Conservation (phyloP, 37 sponge, comb jelly and placozoan species). For the Corticium candelabrum region DNA sequence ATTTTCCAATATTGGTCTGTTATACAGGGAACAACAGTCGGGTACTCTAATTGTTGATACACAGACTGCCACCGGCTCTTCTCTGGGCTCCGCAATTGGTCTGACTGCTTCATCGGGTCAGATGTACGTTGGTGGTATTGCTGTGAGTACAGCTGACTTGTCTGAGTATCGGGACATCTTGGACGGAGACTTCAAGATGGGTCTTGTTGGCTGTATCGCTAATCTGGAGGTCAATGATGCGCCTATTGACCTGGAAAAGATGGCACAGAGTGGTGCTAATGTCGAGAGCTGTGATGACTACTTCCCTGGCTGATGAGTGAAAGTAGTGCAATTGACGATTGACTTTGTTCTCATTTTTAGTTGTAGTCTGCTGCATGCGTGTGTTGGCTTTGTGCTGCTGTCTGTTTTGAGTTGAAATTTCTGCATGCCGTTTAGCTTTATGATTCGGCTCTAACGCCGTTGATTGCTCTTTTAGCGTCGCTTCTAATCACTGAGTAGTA, state of each 20-base stretch:
- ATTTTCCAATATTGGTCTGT: too few relatives aligned
- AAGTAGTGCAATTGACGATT: background rate
- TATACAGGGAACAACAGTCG: background rate
- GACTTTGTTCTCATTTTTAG: background rate
- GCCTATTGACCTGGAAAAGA: background rate
- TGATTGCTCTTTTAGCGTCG: too few relatives aligned
- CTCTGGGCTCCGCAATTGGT: background rate
- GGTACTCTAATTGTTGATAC: background rate
- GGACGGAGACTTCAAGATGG: background rate
- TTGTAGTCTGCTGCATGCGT: too few relatives aligned
- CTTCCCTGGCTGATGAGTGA: background rate
- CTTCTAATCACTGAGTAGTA: too few relatives aligned
- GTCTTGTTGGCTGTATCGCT: background rate
- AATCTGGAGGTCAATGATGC: background rate
- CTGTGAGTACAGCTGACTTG: background rate
- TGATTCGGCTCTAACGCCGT: too few relatives aligned
- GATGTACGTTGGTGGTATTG: background rate
- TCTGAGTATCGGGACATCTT: background rate
- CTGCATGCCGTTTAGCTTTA: too few relatives aligned
- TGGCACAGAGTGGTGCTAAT: background rate
- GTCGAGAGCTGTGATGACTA: background rate
- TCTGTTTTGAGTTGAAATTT: too few relatives aligned
- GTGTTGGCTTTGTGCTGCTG: too few relatives aligned
- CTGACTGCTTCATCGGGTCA: background rate
- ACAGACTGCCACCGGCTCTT: background rate